phyloP scores from a whole-genome alignment of 2,113 vertebrate genomes.

The Diglossa brunneiventris region DNA sequence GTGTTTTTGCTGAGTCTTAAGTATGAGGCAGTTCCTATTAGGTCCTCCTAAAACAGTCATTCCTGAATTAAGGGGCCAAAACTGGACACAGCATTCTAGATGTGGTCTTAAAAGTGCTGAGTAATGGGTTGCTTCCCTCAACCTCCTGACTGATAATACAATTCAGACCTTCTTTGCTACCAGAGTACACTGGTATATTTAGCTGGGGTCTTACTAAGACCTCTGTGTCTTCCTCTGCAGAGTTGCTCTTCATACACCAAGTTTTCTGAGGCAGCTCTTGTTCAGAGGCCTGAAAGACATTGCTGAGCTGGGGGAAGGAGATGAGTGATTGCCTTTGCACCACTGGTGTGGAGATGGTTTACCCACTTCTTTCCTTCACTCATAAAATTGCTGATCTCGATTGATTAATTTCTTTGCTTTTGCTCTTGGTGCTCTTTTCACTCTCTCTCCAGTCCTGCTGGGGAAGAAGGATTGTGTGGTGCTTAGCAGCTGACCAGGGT shows the following conservation, averaged over 20 bases:
- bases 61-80: neutral
- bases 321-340: accelerated
- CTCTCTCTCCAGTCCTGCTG: neutral
- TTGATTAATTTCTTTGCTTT: neutral
- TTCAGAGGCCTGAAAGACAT: neutral
- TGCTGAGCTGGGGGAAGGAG: neutral
- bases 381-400: neutral
- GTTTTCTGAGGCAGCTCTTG: neutral
- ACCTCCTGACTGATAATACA: neutral
- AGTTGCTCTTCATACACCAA: neutral
- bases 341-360: too few relatives aligned
- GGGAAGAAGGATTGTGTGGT: neutral
- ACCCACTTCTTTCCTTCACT: neutral
- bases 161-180: neutral
- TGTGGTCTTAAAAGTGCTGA: neutral
- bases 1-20: neutral
- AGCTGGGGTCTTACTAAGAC: neutral
- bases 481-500: neutral
- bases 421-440: neutral
- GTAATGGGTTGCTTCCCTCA: neutral
- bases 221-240: neutral
- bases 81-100: neutral
- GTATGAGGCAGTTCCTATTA: neutral
- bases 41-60: neutral
- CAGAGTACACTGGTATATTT: neutral